Conservation (phyloP, 2,113 vertebrate genomes). For the Erythrolamprus reginae region DNA sequence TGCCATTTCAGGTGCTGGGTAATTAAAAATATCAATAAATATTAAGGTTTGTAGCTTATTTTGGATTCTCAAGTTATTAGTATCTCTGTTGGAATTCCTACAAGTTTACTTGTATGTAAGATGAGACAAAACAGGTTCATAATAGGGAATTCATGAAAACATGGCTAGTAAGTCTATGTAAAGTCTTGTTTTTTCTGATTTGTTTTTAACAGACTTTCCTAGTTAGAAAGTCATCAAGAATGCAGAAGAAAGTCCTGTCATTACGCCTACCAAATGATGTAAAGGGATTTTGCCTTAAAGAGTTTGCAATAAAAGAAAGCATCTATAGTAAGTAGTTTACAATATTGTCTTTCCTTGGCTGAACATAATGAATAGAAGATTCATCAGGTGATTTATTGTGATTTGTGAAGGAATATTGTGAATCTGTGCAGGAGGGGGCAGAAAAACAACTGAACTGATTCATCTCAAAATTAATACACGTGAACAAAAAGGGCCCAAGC, state of each 20-base stretch:
- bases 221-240: conserved; percentile 77
- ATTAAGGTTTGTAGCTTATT: neutral
- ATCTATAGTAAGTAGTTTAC: conserved; percentile 81
- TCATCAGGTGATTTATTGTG: neutral
- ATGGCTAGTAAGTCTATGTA: neutral
- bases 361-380: neutral
- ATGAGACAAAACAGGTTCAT: neutral
- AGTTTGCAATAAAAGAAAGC: conserved; percentile 88
- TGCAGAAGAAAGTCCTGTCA: conserved; percentile 89
- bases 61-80: neutral
- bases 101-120: neutral
- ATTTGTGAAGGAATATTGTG: neutral
- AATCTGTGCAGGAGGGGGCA: neutral
- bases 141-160: neutral
- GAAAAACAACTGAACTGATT: neutral
- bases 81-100: neutral
- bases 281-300: conserved; percentile 67
- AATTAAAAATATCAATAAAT: neutral
- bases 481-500: neutral
- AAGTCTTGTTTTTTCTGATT: neutral
- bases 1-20: neutral
- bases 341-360: neutral
- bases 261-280: conserved; percentile 72
- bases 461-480: neutral
- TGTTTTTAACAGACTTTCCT: conserved; percentile 79